These are phyloP conservation scores for Drosophila engyochracea DNA, from an alignment of 2,888 invertebrate species.

Conservation along the genomic window DNA sequence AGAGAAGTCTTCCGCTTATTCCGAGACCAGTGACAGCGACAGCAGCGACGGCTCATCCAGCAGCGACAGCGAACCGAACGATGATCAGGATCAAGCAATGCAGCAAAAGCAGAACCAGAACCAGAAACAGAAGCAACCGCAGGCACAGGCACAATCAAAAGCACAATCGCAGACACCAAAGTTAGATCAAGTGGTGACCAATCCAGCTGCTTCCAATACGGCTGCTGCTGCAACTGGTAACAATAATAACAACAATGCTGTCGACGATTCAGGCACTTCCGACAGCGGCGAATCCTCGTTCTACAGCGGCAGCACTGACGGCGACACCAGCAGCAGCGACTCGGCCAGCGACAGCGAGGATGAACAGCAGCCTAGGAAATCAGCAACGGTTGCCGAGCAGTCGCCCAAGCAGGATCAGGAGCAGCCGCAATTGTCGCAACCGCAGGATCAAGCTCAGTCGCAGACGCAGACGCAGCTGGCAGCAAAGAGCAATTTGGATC, in stretches of 20 bases:
- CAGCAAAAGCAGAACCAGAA: constrained; percentile 10
- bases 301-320: constrained; percentile 64
- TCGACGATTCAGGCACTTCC: constrained; percentile 71
- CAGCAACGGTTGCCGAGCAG: constrained; percentile 3
- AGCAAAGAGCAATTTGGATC: constrained; percentile 90
- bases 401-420: constrained; percentile 11
- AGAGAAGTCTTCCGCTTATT: constrained; percentile 83
- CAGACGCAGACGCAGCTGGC: constrained; percentile 15
- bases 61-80: constrained; percentile 23
- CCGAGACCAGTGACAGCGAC: constrained; percentile 73
- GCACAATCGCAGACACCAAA: constrained; percentile 39
- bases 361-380: constrained; percentile 1
- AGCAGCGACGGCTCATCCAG: constrained; percentile 52
- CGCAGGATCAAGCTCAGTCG: not conserved
- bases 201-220: not conserved
- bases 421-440: not conserved
- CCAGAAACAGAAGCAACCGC: constrained; percentile 15
- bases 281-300: constrained; percentile 80
- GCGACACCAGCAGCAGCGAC: constrained; percentile 49
- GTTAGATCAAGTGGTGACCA: constrained; percentile 8
- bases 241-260: constrained; percentile 44
- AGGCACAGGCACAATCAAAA: constrained; percentile 28
- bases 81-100: constrained; percentile 7
- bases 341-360: constrained; percentile 33
- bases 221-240: constrained; percentile 10